A percentile compares a stretch with the other conserved stretches of the same genome.
Conservation (phyloP, 2,113 vertebrate genomes). For the Archocentrus centrarchus region DNA sequence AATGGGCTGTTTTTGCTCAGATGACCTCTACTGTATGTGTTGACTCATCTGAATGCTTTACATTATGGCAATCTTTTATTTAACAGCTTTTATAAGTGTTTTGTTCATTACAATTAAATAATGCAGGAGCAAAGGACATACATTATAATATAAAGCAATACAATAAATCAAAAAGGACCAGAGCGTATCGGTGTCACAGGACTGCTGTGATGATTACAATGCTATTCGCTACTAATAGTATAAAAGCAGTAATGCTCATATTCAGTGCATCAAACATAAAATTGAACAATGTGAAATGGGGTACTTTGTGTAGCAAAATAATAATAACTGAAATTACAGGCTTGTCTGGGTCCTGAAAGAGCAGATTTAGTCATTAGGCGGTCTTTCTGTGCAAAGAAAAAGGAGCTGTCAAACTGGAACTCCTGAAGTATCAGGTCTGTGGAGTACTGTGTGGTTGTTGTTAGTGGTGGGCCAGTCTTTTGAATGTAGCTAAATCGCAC, state of each 20-base stretch:
- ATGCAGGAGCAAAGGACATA: background rate
- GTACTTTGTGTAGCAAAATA: background rate
- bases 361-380: background rate
- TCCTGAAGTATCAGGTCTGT: background rate
- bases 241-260: background rate
- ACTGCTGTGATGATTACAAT: background rate
- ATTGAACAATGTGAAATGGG: background rate
- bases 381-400: background rate
- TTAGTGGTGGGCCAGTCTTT: background rate
- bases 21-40: background rate
- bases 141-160: background rate
- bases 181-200: background rate
- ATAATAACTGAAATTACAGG: background rate
- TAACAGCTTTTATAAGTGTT: background rate
- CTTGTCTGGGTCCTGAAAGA: background rate
- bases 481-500: background rate
- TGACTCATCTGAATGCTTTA: background rate
- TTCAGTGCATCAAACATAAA: background rate
- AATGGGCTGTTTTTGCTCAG: background rate
- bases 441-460: background rate
- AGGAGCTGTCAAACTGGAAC: background rate
- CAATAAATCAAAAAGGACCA: background rate
- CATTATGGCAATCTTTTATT: background rate
- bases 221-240: background rate
- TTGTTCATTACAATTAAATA: background rate